Conservation (phyloP, 1,140 invertebrate species). For the Sweltsa coloradensis region DNA sequence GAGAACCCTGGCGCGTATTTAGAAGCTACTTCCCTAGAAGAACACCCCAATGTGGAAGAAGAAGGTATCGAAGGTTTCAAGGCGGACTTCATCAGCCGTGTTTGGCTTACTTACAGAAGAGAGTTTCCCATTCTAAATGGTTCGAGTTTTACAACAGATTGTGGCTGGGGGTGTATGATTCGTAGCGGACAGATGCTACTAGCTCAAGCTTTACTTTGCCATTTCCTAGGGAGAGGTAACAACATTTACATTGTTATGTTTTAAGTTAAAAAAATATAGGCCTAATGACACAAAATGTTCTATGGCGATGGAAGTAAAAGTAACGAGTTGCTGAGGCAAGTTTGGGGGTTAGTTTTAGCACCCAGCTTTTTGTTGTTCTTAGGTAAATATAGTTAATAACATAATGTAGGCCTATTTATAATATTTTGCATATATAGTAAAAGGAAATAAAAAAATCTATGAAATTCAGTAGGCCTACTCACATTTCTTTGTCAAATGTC, state of each 20-base stretch:
- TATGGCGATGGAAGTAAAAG: no score
- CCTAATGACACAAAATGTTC: no score
- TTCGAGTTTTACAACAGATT: slow-evolving; percentile 65
- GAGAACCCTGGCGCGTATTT: not conserved
- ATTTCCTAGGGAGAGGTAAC: slow-evolving; percentile 60
- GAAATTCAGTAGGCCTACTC: no score
- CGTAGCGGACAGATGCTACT: slow-evolving; percentile 80
- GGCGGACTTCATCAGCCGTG: slow-evolving; percentile 58
- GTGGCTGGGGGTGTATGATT: slow-evolving; percentile 84
- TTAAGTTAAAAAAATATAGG: not conserved
- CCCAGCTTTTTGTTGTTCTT: no score
- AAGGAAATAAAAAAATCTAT: no score
- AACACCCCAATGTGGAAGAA: slow-evolving; percentile 24
- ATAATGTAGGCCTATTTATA: no score
- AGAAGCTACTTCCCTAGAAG: slow-evolving; percentile 21
- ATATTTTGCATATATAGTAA: no score
- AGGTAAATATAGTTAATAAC: no score
- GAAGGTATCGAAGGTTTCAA: slow-evolving; percentile 62
- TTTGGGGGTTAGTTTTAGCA: no score
- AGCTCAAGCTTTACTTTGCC: slow-evolving; percentile 62
- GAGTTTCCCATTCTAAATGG: slow-evolving; percentile 67
- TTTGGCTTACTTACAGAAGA: slow-evolving; percentile 73
- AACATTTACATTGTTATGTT: slow-evolving; percentile 12
- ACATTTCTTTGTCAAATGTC: no score
- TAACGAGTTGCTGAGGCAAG: no score